Base-by-base conservation (phyloP, 37 sponge, comb jelly and placozoan species). In the Haliclona indistincta region DNA sequence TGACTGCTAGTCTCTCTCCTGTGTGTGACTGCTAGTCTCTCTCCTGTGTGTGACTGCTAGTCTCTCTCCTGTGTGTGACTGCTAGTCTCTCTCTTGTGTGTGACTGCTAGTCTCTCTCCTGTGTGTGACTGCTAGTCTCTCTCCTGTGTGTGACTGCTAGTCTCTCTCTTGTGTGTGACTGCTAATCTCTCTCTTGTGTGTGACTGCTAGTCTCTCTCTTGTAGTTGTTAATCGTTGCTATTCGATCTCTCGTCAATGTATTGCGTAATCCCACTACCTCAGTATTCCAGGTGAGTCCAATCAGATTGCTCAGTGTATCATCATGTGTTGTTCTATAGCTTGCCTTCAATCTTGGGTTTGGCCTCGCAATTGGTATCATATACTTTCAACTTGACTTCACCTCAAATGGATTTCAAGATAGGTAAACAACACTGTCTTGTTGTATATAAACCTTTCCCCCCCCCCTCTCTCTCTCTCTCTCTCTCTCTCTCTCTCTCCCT, bases 261-360 rank as follows among this genome's bases (percentile, higher is more conserved):
- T 28, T 60, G 3, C 20, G 75, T n/a, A 74, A 56, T 58, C 75
- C 75, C 5, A n/a, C 13, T 1, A 35, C 25, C n/a, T 56, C 30
- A 25, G 15, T 74, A 4, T n/a, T 74, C 26, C 75, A 74, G 63
- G 75, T 74, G n/a, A n/a, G n/a, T n/a, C n/a, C n/a, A n/a, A n/a
- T n/a, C n/a, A n/a, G n/a, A n/a, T n/a, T n/a, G n/a, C n/a, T n/a
- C n/a, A n/a, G n/a, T n/a, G n/a, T 49, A 17, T 49, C 17, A 17
- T 49, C 17, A 6, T 39, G 23, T 56, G n/a, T 34, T 68, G 11
- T 62, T 4, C 28, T 81, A 2, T 20, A 60, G 63, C 15, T 73
- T 8, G 40, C 76, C 8, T 23, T 74, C 51, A 74, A 11, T 23
- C 35, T 60, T 39, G 52, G 76, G 5, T 63, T 82, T 61, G 74